Evolutionary conservation across 2,113 vertebrate species (phyloP), one percentile per base, ranked within the genome.

Genomic region (Chamaea fasciata): DNA sequence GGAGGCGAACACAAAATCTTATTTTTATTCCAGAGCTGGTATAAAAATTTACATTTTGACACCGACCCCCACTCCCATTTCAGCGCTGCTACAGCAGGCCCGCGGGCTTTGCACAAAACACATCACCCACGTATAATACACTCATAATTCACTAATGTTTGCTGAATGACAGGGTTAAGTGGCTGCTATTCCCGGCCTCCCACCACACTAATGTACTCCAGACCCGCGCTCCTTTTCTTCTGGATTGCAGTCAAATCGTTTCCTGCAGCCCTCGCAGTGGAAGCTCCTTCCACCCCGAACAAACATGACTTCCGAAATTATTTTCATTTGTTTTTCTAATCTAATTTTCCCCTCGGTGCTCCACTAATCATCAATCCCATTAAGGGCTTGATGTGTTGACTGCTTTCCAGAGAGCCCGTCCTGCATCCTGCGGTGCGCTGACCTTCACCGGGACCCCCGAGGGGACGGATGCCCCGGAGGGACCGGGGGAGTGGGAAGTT

Each of bases 141-240:
- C 96, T 95, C 95, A 96, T 97, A 96, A 95, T 84, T 97, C 96
- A 97, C 95, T 96, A 95, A 96, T 96, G 95, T 96, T 96, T 95
- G 96, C 97, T 89, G 95, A 96, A 93, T 96, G 97, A 95, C 95
- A 95, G 96, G 97, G 96, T 97, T 98, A 97, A 97, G 94, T 96
- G 96, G 89, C 94, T 96, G 91, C 95, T 96, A 96, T 94, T 97
- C 97, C 96, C 94, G 65, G 90, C 82, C 91, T 95, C 94, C 96
- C 95, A 92, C 80, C 87, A 90, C 94, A 96, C 96, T 96, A 96
- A 97, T 97, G 89, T 52, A 73, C 94, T 97, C 92, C 96, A 97
- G 95, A 96, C 93, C 96, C 4, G 55, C 3, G 71, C 83, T 87
- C 96, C 74, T 82, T 91, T 73, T 57, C 94, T 91, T 52, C 94